Evolutionary conservation across 2,113 vertebrate genomes (phyloP).

Genomic region (Grus americana): DNA sequence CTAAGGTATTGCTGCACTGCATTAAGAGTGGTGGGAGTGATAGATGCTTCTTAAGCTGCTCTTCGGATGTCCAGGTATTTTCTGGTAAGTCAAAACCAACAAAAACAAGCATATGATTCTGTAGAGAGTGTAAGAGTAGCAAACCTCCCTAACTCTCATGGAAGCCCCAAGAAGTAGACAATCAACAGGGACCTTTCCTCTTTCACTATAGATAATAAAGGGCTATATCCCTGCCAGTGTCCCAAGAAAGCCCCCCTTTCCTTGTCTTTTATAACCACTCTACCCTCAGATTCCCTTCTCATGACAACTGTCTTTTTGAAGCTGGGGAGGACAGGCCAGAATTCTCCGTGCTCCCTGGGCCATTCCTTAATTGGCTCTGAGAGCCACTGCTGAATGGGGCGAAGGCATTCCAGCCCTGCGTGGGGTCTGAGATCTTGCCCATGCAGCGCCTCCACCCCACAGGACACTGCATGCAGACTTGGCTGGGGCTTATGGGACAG

Average conservation of each 20-base stretch:
- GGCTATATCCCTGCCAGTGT: neutral
- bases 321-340: neutral
- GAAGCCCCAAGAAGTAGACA: neutral
- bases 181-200: neutral
- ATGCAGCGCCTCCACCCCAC: neutral
- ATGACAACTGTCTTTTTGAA: neutral
- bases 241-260: neutral
- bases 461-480: accelerated
- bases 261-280: slow-evolving; percentile 10
- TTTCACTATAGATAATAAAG: neutral
- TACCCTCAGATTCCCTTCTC: slow-evolving; percentile 17
- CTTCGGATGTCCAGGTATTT: slow-evolving; percentile 86
- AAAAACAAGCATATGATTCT: neutral
- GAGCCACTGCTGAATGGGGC: neutral
- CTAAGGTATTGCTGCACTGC: slow-evolving; percentile 87
- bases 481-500: accelerated
- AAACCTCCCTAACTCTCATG: neutral
- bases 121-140: neutral
- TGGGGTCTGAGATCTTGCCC: neutral
- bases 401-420: slow-evolving; percentile 40
- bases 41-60: slow-evolving; percentile 90
- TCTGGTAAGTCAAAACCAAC: slow-evolving; percentile 83
- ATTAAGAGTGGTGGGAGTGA: slow-evolving; percentile 88
- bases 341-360: slow-evolving; percentile 40
- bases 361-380: slow-evolving; percentile 38